Conservation (phyloP, 2,113 vertebrate genomes). For the Sminthopsis crassicaudata region DNA sequence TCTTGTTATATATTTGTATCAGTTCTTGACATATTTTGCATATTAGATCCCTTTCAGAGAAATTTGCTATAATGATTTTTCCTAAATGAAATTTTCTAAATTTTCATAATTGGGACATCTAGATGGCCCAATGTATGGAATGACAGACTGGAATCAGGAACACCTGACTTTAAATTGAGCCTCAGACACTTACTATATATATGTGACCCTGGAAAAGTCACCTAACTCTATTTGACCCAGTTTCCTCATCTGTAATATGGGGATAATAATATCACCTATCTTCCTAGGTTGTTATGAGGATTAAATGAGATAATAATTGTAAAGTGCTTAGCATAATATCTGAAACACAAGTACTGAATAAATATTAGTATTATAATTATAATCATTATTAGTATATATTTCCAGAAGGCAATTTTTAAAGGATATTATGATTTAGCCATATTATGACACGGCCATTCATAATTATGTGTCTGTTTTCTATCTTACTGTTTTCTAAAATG, state of each 20-base stretch:
- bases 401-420: neutral
- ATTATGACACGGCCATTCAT: too few relatives aligned
- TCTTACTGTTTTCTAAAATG: neutral
- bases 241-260: neutral
- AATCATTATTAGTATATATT: neutral
- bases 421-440: neutral
- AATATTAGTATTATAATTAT: neutral
- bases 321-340: neutral
- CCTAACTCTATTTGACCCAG: neutral
- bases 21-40: neutral
- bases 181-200: neutral
- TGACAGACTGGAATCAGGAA: neutral
- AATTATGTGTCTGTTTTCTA: too few relatives aligned
- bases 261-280: neutral
- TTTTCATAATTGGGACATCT: neutral
- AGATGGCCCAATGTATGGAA: neutral
- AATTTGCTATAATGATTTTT: neutral
- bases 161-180: neutral
- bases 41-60: neutral
- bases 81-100: neutral
- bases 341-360: neutral
- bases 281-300: neutral
- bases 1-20: neutral
- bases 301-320: neutral
- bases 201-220: neutral